These are phyloP conservation scores for Cephus sareptanus DNA, from an alignment of 2,888 invertebrate species.

Conservation along the genomic window DNA sequence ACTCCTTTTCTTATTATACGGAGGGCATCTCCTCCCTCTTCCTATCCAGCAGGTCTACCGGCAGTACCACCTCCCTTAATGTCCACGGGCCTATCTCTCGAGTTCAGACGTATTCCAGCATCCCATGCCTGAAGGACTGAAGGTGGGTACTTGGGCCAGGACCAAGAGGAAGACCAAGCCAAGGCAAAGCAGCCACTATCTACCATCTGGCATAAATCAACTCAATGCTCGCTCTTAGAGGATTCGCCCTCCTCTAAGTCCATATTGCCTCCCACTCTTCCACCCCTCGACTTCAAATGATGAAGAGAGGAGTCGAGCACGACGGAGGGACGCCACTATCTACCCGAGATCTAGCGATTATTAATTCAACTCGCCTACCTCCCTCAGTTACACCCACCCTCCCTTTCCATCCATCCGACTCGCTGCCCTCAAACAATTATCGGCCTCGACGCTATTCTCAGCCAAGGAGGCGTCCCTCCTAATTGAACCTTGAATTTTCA, in stretches of 20 bases:
- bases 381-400: conserved; percentile 10
- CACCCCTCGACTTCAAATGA: conserved; percentile 18
- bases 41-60: neutral
- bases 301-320: conserved; percentile 21
- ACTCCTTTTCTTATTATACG: conserved; percentile 16
- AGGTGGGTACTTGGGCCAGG: conserved; percentile 34
- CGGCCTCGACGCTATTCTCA: neutral
- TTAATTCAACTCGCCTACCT: conserved; percentile 55
- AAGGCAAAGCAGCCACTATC: conserved; percentile 58
- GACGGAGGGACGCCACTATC: conserved; percentile 48
- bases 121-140: conserved; percentile 18
- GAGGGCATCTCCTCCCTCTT: conserved; percentile 10
- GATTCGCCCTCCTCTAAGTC: conserved; percentile 52
- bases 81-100: conserved; percentile 14
- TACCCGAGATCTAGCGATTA: conserved; percentile 56
- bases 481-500: neutral
- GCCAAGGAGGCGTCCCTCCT: neutral
- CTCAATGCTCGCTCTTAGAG: conserved; percentile 60
- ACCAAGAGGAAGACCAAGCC: conserved; percentile 38
- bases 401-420: neutral
- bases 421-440: neutral
- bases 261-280: conserved; percentile 51
- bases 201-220: conserved; percentile 65
- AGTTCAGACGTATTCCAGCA: conserved; percentile 6
- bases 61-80: conserved; percentile 10